These are phyloP conservation scores for Rotaria sp. DNA, from an alignment of 2,888 invertebrate genomes.

Conservation along the genomic window DNA sequence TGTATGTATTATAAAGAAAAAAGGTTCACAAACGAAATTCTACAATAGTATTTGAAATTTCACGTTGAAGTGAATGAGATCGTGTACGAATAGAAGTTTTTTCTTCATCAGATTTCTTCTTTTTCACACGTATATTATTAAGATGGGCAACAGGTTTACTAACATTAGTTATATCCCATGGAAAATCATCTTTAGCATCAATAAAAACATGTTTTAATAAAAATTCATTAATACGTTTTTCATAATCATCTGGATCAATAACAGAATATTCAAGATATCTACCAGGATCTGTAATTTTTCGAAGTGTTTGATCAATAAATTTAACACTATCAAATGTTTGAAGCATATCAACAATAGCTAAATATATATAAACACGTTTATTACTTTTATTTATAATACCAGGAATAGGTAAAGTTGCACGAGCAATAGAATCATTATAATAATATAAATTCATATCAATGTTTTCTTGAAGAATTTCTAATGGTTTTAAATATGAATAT, in stretches of 20 bases:
- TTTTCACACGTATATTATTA: neutral
- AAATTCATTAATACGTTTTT: conserved; percentile 14
- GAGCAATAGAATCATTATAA: neutral
- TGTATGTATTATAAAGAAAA: neutral
- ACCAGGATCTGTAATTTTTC: neutral
- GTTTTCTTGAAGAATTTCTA: neutral
- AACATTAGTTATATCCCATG: neutral
- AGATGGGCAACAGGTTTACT: neutral
- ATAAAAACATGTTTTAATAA: conserved; percentile 1
- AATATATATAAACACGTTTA: conserved; percentile 2
- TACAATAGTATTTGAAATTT: neutral
- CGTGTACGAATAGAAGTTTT: neutral
- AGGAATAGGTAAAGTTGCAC: neutral
- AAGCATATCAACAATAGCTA: conserved; percentile 8
- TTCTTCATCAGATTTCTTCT: neutral
- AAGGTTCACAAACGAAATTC: neutral
- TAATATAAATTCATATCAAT: neutral
- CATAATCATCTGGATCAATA: conserved; percentile 6
- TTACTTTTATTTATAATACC: conserved; percentile 8
- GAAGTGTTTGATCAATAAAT: neutral
- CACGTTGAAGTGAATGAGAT: neutral
- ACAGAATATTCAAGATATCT: neutral
- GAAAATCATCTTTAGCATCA: conserved; percentile 9
- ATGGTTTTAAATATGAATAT: conserved; percentile 1
- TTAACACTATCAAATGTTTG: conserved; percentile 28